phyloP scores from a whole-genome alignment of 2,888 invertebrate species.

The Theodoxus fluviatilis region DNA sequence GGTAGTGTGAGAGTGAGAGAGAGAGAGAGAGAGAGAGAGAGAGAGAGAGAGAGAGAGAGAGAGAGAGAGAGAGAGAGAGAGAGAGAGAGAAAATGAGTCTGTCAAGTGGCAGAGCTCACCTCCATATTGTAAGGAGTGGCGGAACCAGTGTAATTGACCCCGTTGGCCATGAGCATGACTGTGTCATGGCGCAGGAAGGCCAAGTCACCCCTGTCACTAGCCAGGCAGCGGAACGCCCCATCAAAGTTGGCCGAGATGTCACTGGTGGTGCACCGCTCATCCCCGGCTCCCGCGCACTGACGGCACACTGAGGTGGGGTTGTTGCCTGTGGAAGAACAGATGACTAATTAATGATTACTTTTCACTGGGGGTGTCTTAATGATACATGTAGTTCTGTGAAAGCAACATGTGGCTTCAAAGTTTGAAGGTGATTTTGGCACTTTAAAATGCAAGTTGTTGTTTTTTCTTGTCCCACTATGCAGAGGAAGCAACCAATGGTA shows the following conservation, averaged over 20 bases:
- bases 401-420: no score
- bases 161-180: constrained; percentile 40
- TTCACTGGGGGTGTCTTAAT: no score
- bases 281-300: constrained; percentile 76
- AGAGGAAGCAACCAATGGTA: no score
- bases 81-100: not conserved
- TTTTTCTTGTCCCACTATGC: no score
- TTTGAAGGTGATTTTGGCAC: no score
- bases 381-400: not conserved
- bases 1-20: not conserved
- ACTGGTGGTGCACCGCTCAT: constrained; percentile 68
- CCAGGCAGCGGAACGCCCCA: constrained; percentile 79
- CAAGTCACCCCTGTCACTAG: constrained; percentile 31
- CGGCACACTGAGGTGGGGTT: constrained; percentile 79
- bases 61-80: not conserved
- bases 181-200: constrained; percentile 76
- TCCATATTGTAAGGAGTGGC: constrained; percentile 23
- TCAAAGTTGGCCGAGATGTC: constrained; percentile 87
- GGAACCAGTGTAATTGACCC: constrained; percentile 34
- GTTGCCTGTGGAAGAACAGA: constrained; percentile 70
- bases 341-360: not conserved
- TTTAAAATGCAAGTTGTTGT: no score
- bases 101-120: not conserved
- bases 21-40: constrained; percentile 2
- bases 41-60: not conserved